A percentile compares a stretch with the other conserved stretches of the same genome.
Conservation (phyloP, 2,113 vertebrate species). For the Scatophagus argus region DNA sequence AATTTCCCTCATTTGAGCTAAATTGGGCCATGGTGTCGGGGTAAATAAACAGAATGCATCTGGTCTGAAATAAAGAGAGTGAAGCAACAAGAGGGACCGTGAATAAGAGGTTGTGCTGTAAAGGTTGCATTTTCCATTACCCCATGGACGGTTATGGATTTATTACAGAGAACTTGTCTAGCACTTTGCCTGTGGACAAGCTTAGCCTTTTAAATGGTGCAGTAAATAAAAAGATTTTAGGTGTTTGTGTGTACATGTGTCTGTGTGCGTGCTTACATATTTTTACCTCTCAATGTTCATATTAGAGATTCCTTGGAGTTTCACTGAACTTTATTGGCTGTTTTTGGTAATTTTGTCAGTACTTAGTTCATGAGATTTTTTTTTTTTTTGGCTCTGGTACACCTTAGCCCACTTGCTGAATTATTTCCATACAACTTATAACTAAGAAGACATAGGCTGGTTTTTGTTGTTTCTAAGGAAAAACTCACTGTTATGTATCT, state of each 20-base stretch:
- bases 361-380: background rate
- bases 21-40: constrained; percentile 67
- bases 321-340: constrained; percentile 16
- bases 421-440: background rate
- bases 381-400: constrained; percentile 7
- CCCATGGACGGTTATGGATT: constrained; percentile 58
- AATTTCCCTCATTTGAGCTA: constrained; percentile 72
- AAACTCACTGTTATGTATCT: constrained; percentile 16
- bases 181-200: constrained; percentile 47
- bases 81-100: constrained; percentile 24
- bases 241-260: background rate
- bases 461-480: constrained; percentile 16
- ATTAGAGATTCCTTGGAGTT: constrained; percentile 20
- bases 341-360: constrained; percentile 17
- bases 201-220: constrained; percentile 43
- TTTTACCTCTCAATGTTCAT: background rate
- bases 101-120: constrained; percentile 52
- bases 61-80: constrained; percentile 59
- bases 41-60: constrained; percentile 72
- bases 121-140: constrained; percentile 52
- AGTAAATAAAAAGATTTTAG: constrained; percentile 54
- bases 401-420: constrained; percentile 5
- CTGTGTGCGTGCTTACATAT: background rate
- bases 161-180: constrained; percentile 54
- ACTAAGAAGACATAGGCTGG: background rate